phyloP scores from a whole-genome alignment of 2,888 invertebrate genomes.

The Craniophora ligustri region DNA sequence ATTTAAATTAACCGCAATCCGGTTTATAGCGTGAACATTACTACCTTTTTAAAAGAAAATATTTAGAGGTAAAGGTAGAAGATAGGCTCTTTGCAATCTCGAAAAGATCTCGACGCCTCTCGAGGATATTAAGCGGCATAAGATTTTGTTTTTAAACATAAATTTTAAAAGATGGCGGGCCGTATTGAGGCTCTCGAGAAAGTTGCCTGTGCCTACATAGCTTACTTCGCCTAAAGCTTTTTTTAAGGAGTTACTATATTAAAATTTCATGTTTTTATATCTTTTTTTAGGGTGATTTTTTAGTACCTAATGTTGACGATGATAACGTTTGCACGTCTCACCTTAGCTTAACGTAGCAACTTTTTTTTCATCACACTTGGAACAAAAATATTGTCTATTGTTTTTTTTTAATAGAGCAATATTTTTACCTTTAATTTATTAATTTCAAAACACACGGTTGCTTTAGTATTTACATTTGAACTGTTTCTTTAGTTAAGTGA shows the following conservation, averaged over 20 bases:
- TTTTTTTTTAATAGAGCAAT: too few species aligned
- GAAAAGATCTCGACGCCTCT: slow-evolving; percentile 33
- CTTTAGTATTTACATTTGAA: too few species aligned
- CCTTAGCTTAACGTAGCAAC: too few species aligned
- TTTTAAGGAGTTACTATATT: slow-evolving; percentile 4
- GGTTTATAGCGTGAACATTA: slow-evolving; percentile 27
- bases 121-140: slow-evolving; percentile 40
- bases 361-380: too few species aligned
- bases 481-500: too few species aligned
- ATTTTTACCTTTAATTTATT: too few species aligned
- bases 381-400: too few species aligned
- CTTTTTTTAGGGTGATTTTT: background rate
- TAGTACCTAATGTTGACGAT: too few species aligned
- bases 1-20: slow-evolving; percentile 28
- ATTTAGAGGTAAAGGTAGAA: slow-evolving; percentile 30
- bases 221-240: background rate
- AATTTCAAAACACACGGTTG: too few species aligned
- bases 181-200: background rate
- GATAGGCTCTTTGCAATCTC: slow-evolving; percentile 18
- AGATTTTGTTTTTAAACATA: slow-evolving; percentile 34
- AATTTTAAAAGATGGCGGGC: slow-evolving; percentile 30
- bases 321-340: too few species aligned
- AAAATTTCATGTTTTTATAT: background rate
- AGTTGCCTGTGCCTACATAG: background rate
- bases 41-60: slow-evolving; percentile 33